A percentile compares a stretch with the other conserved stretches of the same genome.
Evolutionary conservation across 2,113 vertebrate genomes (phyloP).

Genomic region (Gnathonemus longibarbis): DNA sequence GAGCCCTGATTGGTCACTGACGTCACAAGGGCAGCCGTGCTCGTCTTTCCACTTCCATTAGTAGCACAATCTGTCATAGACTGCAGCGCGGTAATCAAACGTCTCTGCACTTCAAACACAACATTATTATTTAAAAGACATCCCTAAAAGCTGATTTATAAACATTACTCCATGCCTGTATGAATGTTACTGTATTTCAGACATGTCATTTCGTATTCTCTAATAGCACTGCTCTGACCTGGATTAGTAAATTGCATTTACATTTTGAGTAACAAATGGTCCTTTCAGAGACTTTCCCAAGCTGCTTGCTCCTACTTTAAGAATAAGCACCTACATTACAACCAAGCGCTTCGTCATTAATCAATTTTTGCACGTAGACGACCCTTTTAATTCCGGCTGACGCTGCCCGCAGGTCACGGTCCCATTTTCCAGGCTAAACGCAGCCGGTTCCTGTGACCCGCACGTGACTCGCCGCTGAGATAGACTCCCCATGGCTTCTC

Average conservation of each 20-base stretch:
- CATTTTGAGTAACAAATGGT: background rate
- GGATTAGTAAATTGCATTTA: constrained; percentile 7
- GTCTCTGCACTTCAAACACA: background rate
- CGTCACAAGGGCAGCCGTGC: background rate
- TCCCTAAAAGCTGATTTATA: constrained; percentile 5
- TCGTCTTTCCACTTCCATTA: background rate
- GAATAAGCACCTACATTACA: background rate
- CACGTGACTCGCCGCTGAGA: background rate
- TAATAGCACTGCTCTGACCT: background rate
- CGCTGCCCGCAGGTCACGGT: background rate
- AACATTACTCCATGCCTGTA: background rate
- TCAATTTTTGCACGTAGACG: background rate
- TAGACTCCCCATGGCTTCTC: background rate
- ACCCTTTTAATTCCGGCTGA: constrained; percentile 6
- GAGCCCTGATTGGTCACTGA: background rate
- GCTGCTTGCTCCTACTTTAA: background rate
- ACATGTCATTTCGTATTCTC: background rate
- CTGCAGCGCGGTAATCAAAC: background rate
- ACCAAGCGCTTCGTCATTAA: background rate
- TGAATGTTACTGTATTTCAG: background rate
- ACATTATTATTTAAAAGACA: constrained; percentile 1
- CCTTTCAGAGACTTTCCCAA: background rate
- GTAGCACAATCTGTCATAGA: background rate
- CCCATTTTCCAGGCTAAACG: background rate
- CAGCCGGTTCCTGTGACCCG: background rate